These are phyloP conservation scores for Achatina immaculata DNA, from an alignment of 1,140 invertebrate species.

Conservation along the genomic window DNA sequence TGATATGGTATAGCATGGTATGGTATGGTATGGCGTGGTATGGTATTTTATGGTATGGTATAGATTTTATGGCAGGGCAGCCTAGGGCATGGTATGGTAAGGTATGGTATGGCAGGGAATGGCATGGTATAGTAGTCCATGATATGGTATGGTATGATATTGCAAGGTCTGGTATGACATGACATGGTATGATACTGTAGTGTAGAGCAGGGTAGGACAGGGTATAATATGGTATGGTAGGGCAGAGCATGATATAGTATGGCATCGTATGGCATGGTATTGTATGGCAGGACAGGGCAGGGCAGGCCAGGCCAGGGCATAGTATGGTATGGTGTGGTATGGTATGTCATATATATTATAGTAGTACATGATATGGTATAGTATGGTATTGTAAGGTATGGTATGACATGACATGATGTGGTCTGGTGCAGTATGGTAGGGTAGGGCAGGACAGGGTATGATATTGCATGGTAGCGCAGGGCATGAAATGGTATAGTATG, in stretches of 20 bases:
- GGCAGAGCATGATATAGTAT: background rate
- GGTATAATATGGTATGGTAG: background rate
- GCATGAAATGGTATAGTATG: background rate
- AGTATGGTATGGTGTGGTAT: background rate
- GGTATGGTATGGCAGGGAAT: too few relatives aligned
- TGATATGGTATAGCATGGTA: too few relatives aligned
- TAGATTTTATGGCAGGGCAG: too few relatives aligned
- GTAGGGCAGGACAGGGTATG: background rate
- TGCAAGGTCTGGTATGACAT: too few relatives aligned
- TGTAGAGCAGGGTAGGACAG: too few relatives aligned
- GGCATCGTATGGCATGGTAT: background rate
- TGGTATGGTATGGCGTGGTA: background rate
- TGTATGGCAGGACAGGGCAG: background rate
- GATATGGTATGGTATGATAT: too few relatives aligned
- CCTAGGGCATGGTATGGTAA: background rate
- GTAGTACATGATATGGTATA: background rate
- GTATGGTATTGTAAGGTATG: background rate
- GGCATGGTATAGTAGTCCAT: too few relatives aligned
- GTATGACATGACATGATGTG: background rate
- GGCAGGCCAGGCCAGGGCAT: background rate
- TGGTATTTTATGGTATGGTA: background rate
- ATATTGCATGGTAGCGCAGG: background rate
- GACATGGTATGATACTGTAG: too few relatives aligned
- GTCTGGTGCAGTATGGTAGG: background rate
- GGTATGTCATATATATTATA: background rate